A percentile compares a stretch with the other conserved stretches of the same genome.
Evolutionary conservation across 2,888 invertebrate species (phyloP).

Genomic region (Nebria brevicollis): DNA sequence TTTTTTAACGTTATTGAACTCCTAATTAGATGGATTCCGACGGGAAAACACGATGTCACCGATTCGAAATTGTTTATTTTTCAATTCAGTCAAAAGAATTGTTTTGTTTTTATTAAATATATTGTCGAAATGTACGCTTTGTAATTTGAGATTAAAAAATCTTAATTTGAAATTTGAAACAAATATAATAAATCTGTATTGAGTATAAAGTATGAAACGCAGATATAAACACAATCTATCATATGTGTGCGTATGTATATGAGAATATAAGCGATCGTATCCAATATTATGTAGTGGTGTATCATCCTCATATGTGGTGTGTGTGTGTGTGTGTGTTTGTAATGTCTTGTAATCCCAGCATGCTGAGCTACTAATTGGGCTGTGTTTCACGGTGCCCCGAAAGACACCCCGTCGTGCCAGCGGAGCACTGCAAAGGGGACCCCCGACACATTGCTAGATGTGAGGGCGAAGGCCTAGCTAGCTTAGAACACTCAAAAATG

Average conservation of each 20-base stretch:
- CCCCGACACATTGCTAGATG: constrained; percentile 27
- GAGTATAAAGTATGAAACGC: not conserved
- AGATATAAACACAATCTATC: not conserved
- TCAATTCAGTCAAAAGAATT: no score
- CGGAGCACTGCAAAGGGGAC: constrained; percentile 24
- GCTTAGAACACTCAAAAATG: not conserved
- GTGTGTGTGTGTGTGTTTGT: constrained; percentile 49
- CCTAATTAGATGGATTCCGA: no score
- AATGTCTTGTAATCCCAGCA: constrained; percentile 62
- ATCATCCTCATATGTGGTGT: not conserved
- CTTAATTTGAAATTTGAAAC: not conserved
- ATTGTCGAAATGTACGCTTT: no score
- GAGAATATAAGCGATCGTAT: not conserved
- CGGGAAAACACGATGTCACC: no score
- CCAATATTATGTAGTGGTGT: not conserved
- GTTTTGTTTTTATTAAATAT: no score
- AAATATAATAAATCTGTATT: not conserved
- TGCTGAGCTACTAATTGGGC: constrained; percentile 62
- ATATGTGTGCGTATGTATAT: not conserved
- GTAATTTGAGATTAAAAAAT: no score
- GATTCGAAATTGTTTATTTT: no score
- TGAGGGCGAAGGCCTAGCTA: constrained; percentile 29
- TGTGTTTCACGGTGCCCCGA: constrained; percentile 50
- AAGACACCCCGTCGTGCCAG: constrained; percentile 9
- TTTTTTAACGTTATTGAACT: no score